Evolutionary conservation across 2,888 invertebrate genomes (phyloP).

Genomic region (Thymelicus sylvestris): DNA sequence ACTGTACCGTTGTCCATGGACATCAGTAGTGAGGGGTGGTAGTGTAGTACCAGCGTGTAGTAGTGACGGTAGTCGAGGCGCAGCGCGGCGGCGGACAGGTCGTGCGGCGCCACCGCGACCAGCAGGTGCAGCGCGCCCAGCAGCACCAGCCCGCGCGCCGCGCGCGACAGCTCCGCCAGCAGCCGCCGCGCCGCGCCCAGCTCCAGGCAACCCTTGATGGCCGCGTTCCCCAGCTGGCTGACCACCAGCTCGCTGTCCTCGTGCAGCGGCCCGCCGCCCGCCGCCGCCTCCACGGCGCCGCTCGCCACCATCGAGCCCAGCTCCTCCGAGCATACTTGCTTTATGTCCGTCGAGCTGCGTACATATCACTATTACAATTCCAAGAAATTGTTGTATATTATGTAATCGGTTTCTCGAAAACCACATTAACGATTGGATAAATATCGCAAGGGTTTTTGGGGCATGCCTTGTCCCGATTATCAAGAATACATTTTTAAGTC

Average conservation of each 20-base stretch:
- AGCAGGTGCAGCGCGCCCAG: conserved; percentile 93
- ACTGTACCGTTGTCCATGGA: too few species aligned
- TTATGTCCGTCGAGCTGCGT: conserved; percentile 50
- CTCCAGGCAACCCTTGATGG: conserved; percentile 94
- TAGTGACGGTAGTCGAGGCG: conserved; percentile 81
- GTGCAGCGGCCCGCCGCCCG: conserved; percentile 8
- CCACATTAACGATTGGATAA: too few species aligned
- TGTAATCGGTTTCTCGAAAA: too few species aligned
- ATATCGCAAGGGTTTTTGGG: too few species aligned
- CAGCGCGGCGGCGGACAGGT: conserved; percentile 79
- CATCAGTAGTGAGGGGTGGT: too few species aligned
- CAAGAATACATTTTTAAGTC: too few species aligned
- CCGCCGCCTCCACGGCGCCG: conserved; percentile 58
- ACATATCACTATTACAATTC: neutral
- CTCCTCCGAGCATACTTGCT: conserved; percentile 59
- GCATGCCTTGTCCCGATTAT: too few species aligned
- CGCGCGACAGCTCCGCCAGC: conserved; percentile 89
- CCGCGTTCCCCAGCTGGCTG: conserved; percentile 90
- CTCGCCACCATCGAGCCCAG: conserved; percentile 56
- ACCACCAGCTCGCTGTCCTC: conserved; percentile 80
- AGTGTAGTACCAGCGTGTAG: conserved; percentile 87
- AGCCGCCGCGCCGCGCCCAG: conserved; percentile 88
- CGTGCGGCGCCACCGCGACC: conserved; percentile 93
- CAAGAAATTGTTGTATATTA: too few species aligned
- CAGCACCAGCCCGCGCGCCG: conserved; percentile 91